A percentile compares a stretch with the other conserved stretches of the same genome.
Evolutionary conservation across 2,797 vertebrate genomes (phyloP).

Genomic region (Thamnophis elegans): DNA sequence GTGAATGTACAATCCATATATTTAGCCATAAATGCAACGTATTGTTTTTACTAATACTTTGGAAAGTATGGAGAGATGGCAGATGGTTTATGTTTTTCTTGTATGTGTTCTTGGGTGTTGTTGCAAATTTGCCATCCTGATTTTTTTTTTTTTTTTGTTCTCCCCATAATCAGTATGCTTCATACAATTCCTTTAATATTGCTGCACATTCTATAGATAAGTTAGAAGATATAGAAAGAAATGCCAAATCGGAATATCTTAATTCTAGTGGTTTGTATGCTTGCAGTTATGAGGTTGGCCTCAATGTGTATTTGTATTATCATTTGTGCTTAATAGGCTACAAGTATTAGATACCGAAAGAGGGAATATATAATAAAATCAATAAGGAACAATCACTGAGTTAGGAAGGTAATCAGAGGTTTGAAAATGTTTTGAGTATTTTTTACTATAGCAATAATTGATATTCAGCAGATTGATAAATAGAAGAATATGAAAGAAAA

Average conservation of each 20-base stretch:
- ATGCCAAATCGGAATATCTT: constrained; percentile 74
- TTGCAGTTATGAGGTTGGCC: constrained; percentile 64
- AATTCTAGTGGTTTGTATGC: constrained; percentile 71
- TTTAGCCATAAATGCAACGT: constrained; percentile 45
- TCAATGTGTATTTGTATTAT: constrained; percentile 67
- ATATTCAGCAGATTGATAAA: constrained; percentile 59
- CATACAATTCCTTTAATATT: constrained; percentile 61
- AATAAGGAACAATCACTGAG: constrained; percentile 56
- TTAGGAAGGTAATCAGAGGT: constrained; percentile 57
- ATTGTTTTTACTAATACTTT: constrained; percentile 2
- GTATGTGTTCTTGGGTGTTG: constrained; percentile 35
- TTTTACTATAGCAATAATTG: constrained; percentile 72
- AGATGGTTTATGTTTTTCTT: constrained; percentile 26
- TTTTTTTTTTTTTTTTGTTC: constrained; percentile 28
- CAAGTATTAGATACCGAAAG: constrained; percentile 71
- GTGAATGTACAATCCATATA: constrained; percentile 28
- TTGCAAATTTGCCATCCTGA: constrained; percentile 51
- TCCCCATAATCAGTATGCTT: constrained; percentile 30
- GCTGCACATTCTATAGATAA: constrained; percentile 61
- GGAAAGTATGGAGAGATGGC: neutral
- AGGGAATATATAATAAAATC: constrained; percentile 53
- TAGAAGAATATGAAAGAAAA: constrained; percentile 58
- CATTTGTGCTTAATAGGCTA: constrained; percentile 69
- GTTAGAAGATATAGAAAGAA: constrained; percentile 53
- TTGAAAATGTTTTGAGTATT: constrained; percentile 47